Conservation (phyloP, 2,113 vertebrate genomes). For the Hucho hucho region DNA sequence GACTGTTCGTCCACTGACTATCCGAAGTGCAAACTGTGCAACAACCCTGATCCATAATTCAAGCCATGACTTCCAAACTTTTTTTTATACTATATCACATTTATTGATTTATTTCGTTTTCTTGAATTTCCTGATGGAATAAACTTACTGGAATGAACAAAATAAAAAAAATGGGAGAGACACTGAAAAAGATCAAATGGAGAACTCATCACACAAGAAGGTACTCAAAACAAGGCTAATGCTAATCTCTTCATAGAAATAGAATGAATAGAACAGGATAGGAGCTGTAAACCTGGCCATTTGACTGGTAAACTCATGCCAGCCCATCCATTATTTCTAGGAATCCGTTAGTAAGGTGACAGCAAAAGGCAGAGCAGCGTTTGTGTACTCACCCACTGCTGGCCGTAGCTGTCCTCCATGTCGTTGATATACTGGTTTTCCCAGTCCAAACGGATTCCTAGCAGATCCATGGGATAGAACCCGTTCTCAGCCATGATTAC, state of each 20-base stretch:
- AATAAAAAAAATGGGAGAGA: background rate
- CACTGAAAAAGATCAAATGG: background rate
- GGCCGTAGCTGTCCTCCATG: slow-evolving; percentile 85
- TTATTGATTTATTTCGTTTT: no score
- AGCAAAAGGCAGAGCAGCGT: background rate
- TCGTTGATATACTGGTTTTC: slow-evolving; percentile 86
- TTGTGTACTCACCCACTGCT: slow-evolving; percentile 85
- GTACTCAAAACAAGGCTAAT: background rate
- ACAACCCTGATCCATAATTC: no score
- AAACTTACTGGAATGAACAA: no score
- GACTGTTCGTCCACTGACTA: no score
- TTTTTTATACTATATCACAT: no score
- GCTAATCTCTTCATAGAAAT: background rate
- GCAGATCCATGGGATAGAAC: slow-evolving; percentile 82
- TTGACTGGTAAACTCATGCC: no score
- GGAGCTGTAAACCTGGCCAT: no score
- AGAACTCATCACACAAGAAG: background rate
- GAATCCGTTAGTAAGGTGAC: background rate
- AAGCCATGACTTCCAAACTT: no score
- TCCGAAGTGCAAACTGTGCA: no score
- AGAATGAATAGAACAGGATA: no score
- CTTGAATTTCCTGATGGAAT: no score
- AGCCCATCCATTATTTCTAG: no score
- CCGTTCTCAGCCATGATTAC: slow-evolving; percentile 96
- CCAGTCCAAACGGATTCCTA: slow-evolving; percentile 86